These are phyloP conservation scores for Serilophus lunatus DNA, from an alignment of 2,113 vertebrate species.

Conservation along the genomic window DNA sequence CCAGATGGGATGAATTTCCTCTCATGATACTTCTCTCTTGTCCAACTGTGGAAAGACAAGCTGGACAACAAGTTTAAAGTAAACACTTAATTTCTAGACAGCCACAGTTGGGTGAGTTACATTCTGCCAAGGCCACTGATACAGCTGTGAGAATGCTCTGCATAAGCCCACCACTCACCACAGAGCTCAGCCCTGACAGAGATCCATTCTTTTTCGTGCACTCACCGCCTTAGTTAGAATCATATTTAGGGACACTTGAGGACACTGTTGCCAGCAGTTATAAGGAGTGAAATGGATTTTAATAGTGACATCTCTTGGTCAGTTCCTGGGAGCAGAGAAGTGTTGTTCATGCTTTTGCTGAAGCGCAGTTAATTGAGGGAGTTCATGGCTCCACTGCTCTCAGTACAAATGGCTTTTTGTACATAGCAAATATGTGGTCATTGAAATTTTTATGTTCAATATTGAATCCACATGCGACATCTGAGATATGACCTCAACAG, in stretches of 20 bases:
- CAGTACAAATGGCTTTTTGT: not conserved
- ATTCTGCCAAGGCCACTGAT: not conserved
- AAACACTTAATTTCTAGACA: not conserved
- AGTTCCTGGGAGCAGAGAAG: not conserved
- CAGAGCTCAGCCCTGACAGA: not conserved
- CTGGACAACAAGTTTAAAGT: not conserved
- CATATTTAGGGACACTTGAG: not conserved
- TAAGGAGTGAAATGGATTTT: not conserved
- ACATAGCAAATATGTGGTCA: not conserved
- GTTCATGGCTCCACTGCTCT: not conserved
- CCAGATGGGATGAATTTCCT: not conserved
- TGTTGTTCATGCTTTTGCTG: not conserved
- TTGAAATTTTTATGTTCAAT: not conserved
- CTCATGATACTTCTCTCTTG: not conserved
- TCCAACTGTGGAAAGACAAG: not conserved
- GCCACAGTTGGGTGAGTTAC: not conserved
- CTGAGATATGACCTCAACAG: not conserved
- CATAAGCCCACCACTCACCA: not conserved
- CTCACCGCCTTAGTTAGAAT: not conserved
- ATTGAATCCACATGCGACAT: conserved; percentile 1
- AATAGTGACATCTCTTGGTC: not conserved
- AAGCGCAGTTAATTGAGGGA: not conserved
- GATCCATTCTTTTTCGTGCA: not conserved
- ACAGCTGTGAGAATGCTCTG: not conserved
- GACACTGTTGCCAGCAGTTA: not conserved